These are phyloP conservation scores for Tyto alba DNA, from an alignment of 2,113 vertebrate species.

Conservation along the genomic window DNA sequence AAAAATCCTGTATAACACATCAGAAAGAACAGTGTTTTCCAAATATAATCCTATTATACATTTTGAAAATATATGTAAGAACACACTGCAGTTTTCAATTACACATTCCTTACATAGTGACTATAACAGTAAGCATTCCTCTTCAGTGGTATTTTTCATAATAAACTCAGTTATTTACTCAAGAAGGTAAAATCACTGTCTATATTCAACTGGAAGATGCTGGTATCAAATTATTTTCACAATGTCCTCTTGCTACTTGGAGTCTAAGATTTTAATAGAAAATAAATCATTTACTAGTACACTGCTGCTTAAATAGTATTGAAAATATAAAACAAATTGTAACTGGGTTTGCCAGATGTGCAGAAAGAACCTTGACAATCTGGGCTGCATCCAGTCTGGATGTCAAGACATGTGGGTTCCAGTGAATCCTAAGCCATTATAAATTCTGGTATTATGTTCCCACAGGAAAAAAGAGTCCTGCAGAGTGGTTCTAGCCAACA, in stretches of 20 bases:
- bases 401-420: constrained; percentile 31
- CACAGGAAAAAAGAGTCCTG: neutral
- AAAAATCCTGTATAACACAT: neutral
- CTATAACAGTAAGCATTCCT: neutral
- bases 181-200: neutral
- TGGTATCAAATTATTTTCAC: neutral
- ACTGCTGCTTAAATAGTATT: neutral
- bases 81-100: neutral
- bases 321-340: constrained; percentile 4
- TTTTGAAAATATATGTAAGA: neutral
- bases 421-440: neutral
- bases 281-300: neutral
- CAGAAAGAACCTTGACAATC: neutral
- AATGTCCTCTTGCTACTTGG: neutral
- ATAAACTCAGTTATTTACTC: neutral
- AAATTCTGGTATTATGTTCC: neutral
- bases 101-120: neutral
- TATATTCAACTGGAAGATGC: neutral
- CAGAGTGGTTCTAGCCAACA: neutral
- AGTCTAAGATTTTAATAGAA: neutral
- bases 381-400: constrained; percentile 10
- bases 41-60: neutral
- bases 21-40: neutral
- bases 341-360: constrained; percentile 7
- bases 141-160: neutral